A percentile compares a stretch with the other conserved stretches of the same genome.
phyloP scores from a whole-genome alignment of 2,888 invertebrate species.

The Patella pellucida region DNA sequence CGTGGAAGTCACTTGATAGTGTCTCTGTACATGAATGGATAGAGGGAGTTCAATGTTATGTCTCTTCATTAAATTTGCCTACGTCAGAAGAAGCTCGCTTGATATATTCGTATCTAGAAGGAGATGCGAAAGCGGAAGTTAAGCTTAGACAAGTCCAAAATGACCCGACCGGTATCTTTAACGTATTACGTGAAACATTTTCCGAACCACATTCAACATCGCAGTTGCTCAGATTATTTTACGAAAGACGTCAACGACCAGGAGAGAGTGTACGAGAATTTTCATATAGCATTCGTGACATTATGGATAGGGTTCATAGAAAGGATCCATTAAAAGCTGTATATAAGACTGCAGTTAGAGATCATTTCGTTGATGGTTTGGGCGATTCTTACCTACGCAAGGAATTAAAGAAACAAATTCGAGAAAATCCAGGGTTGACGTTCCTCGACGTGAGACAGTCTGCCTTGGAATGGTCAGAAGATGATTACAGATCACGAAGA shows the following conservation, averaged over 20 bases:
- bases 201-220: neutral
- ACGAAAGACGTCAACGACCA: neutral
- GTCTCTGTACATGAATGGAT: no score
- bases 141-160: no score
- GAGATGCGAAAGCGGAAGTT: no score
- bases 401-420: neutral
- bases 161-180: no score
- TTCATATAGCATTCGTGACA: neutral
- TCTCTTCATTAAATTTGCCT: no score
- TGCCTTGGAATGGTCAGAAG: slow-evolving; percentile 7
- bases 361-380: slow-evolving; percentile 4
- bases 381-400: neutral
- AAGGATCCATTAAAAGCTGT: neutral
- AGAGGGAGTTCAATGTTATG: no score
- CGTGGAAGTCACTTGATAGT: no score
- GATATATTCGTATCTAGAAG: no score
- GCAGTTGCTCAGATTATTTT: neutral
- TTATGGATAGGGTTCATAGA: neutral
- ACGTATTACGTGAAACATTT: no score
- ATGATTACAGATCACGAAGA: neutral
- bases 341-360: neutral
- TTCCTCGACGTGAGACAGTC: neutral
- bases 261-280: neutral
- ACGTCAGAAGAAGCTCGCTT: no score
- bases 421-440: neutral